phyloP scores from a whole-genome alignment of 1,140 invertebrate species.

The Brachionus manjavacas region DNA sequence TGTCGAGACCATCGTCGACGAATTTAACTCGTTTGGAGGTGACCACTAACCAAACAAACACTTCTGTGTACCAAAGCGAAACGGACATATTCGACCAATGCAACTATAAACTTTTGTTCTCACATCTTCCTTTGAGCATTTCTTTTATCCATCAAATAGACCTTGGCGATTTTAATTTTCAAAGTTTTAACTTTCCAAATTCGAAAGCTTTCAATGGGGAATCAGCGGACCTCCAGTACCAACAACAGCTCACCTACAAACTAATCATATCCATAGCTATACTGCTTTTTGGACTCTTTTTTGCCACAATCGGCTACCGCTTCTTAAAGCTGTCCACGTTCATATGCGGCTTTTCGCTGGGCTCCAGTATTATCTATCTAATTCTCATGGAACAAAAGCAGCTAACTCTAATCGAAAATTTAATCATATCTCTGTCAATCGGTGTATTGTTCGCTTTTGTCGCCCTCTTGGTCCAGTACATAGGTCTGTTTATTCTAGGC shows the following conservation, averaged over 20 bases:
- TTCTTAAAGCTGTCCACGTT: constrained; percentile 31
- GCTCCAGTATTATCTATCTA: constrained; percentile 41
- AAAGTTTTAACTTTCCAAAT: constrained; percentile 7
- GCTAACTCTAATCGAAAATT: constrained; percentile 29
- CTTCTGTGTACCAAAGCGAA: background rate
- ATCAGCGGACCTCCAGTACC: background rate
- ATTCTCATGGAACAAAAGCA: constrained; percentile 38
- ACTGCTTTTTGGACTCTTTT: constrained; percentile 28
- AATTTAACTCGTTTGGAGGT: background rate
- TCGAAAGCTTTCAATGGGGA: background rate
- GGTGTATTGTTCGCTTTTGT: constrained; percentile 40
- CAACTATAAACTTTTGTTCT: constrained; percentile 11
- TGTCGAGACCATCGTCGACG: constrained; percentile 2
- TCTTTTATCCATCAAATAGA: background rate
- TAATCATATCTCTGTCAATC: constrained; percentile 36
- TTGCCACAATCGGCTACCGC: constrained; percentile 16
- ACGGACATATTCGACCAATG: constrained; percentile 2
- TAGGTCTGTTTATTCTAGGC: constrained; percentile 29
- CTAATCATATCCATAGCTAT: background rate
- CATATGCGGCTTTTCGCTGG: constrained; percentile 12
- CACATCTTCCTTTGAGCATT: background rate
- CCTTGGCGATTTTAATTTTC: background rate
- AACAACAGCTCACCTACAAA: constrained; percentile 29
- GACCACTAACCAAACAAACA: background rate
- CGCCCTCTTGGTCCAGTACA: constrained; percentile 11